Percentiles rank a stretch among this genome's conserved stretches.
Evolutionary conservation across 2,113 vertebrate genomes (phyloP).

Genomic region (Amblyornis subalaris): DNA sequence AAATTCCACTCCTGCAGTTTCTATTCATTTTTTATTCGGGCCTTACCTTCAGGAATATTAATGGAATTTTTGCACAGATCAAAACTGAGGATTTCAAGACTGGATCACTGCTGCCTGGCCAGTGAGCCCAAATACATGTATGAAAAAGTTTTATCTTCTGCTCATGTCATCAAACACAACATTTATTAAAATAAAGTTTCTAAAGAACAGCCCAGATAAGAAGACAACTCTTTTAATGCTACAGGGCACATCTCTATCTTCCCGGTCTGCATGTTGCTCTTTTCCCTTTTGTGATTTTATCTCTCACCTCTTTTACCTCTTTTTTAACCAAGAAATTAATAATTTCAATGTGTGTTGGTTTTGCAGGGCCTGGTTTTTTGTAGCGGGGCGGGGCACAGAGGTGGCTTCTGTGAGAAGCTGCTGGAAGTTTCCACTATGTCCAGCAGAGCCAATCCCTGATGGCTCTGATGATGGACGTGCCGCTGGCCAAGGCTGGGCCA

Average conservation of each 20-base stretch:
- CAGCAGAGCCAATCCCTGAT: too few species aligned
- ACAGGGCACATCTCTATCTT: neutral
- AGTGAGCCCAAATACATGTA: neutral
- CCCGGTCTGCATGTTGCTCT: neutral
- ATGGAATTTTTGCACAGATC: neutral
- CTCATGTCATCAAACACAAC: neutral
- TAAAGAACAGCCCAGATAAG: neutral
- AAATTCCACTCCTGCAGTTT: neutral
- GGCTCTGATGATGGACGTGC: too few species aligned
- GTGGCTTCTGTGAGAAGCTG: too few species aligned
- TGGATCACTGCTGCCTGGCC: neutral
- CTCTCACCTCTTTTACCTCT: neutral
- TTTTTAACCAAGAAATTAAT: neutral
- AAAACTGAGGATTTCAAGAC: neutral
- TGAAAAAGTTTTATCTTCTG: neutral
- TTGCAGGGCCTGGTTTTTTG: too few species aligned
- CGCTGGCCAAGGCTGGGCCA: too few species aligned
- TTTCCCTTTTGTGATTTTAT: neutral
- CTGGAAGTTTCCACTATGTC: too few species aligned
- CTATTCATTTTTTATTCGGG: neutral
- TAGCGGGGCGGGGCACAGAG: too few species aligned
- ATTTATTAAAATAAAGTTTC: neutral
- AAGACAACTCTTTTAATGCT: neutral
- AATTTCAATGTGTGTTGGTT: neutral
- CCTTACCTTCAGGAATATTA: neutral